Base-by-base conservation (phyloP, 2,797 vertebrate species). In the Podarcis siculus region DNA sequence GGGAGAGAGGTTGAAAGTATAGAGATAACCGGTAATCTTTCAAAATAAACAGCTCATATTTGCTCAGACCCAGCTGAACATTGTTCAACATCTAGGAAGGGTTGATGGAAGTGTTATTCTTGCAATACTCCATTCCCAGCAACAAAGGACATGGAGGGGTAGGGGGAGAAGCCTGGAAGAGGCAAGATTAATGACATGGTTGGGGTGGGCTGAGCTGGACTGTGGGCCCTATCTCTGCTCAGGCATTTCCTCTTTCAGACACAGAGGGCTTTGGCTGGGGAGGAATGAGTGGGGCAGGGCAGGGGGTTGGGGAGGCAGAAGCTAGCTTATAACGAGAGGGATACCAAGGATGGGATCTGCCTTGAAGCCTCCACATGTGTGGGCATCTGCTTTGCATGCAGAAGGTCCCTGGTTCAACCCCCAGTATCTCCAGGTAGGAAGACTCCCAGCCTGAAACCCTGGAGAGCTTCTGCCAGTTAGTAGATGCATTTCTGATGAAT, bases 1-100 rank as follows among this genome's bases (percentile, higher is more conserved):
- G 85, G 89, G 81, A 94, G 90, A 90, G 89, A 90, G 90, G 90
- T 69, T 92, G 95, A 94, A 90, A 92, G 90, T 81, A 86, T 67
- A 91, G 92, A 91, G 93, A 86, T 93, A 87, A 94, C 92, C 79
- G 55, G 76, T 85, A 93, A 95, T 92, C 90, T 94, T 89, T 92
- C 83, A 86, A 90, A 84, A 80, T 87, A 92, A 95, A 93, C 87
- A 75, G 67, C 85, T 89, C 72, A 10, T 45, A 72, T 82, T 79
- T 72, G 79, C 85, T 90, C 92, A 83, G 58, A 32, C 67, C 81
- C 86, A 91, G 93, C 67, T 84, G 79, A 80, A 61, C 1, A 0
- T 82, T 30, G 78, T 64, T 19, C 5, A 5, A 17, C 42, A 10
- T 1, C 8, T 3, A 32, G 61, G n/a, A 80, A 83, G 80, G 39